Evolutionary conservation across 2,888 invertebrate species (phyloP).

Genomic region (Gymnosoma rotundatum): DNA sequence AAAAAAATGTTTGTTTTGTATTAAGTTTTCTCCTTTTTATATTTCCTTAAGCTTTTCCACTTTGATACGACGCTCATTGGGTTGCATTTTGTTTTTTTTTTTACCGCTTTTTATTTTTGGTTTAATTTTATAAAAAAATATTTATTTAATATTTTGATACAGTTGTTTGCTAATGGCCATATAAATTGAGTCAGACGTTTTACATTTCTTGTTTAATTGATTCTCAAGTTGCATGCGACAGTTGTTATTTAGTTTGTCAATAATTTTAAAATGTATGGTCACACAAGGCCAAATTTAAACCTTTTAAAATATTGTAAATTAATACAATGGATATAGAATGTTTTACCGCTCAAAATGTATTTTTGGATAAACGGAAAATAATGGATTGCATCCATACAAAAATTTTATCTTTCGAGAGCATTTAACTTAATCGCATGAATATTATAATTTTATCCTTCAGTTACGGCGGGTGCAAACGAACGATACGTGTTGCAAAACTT

Average conservation of each 20-base stretch:
- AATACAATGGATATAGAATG: too few relatives aligned
- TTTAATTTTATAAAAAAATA: slow-evolving; percentile 22
- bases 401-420: too few relatives aligned
- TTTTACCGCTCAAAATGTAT: too few relatives aligned
- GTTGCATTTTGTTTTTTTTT: not conserved
- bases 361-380: too few relatives aligned
- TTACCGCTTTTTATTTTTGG: not conserved
- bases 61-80: slow-evolving; percentile 15
- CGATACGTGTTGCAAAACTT: too few relatives aligned
- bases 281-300: too few relatives aligned
- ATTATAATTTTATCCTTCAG: too few relatives aligned
- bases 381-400: too few relatives aligned
- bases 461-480: too few relatives aligned
- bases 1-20: slow-evolving; percentile 41
- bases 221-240: slow-evolving; percentile 10
- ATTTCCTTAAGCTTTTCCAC: slow-evolving; percentile 18
- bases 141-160: slow-evolving; percentile 38
- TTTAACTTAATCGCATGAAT: too few relatives aligned
- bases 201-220: slow-evolving; percentile 16
- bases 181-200: not conserved
- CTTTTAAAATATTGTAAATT: too few relatives aligned
- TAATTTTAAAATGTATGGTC: not conserved
- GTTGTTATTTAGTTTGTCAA: slow-evolving; percentile 22
- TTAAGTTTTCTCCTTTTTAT: not conserved
- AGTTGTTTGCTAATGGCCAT: not conserved